Conservation (phyloP, 2,888 invertebrate genomes). For the Nephrotoma appendiculata region DNA sequence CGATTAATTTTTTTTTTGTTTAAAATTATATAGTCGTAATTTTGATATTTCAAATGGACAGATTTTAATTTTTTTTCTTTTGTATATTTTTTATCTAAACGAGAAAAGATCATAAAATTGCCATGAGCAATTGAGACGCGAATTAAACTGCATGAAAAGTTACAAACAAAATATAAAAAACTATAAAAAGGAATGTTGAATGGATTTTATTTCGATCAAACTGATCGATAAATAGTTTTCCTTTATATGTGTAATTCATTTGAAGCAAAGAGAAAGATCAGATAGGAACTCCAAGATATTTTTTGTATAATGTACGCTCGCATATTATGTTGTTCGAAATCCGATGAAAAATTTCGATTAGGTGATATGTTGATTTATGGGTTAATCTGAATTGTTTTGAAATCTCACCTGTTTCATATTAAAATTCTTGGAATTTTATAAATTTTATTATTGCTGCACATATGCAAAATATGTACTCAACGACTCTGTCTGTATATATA, state of each 20-base stretch:
- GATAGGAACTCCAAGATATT: background rate
- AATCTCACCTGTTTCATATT: background rate
- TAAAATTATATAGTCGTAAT: background rate
- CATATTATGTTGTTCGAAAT: background rate
- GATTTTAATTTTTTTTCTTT: background rate
- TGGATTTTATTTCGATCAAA: background rate
- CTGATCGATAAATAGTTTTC: background rate
- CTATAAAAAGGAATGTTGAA: background rate
- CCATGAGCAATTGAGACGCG: background rate
- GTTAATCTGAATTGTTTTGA: background rate
- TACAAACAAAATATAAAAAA: background rate
- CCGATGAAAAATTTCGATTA: background rate
- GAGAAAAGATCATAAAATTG: background rate
- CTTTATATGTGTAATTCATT: background rate
- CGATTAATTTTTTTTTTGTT: background rate
- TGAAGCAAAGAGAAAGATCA: background rate
- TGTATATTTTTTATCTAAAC: background rate
- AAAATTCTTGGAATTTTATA: background rate
- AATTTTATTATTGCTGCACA: no score
- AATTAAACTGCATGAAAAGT: background rate
- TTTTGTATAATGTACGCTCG: background rate
- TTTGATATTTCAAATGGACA: background rate
- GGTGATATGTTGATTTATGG: background rate
- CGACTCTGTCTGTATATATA: no score
- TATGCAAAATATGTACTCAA: no score